These are phyloP conservation scores for Kryphioiulus occultus DNA, from an alignment of 2,888 invertebrate genomes.

Conservation along the genomic window DNA sequence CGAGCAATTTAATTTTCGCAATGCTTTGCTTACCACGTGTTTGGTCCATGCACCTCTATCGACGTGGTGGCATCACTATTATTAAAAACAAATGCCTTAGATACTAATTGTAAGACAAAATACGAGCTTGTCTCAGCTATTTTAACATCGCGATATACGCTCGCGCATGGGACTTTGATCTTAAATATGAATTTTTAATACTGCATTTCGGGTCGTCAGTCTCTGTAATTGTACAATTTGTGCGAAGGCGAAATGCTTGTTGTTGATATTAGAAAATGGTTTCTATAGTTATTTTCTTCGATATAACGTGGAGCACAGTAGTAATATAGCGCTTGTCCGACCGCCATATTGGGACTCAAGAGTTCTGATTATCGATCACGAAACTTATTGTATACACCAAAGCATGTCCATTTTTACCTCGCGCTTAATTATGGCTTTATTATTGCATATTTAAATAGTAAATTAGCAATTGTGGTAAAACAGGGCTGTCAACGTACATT, in stretches of 20 bases:
- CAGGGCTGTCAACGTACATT: not conserved
- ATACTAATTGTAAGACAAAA: no score
- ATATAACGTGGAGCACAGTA: not conserved
- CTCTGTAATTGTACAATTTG: not conserved
- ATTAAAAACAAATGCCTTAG: no score
- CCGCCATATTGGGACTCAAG: not conserved
- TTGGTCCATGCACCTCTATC: no score
- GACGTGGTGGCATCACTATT: no score
- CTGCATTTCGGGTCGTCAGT: not conserved
- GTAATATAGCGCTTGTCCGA: not conserved
- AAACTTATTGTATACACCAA: not conserved
- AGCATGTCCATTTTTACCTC: not conserved
- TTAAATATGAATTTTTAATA: not conserved
- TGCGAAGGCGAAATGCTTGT: not conserved
- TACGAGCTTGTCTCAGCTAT: not conserved
- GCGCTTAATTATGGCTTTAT: not conserved
- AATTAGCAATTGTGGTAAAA: slow-evolving; percentile 30
- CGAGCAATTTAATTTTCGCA: no score
- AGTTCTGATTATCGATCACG: not conserved
- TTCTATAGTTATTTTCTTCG: not conserved
- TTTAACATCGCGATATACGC: not conserved
- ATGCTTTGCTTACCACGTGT: no score
- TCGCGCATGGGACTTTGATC: not conserved
- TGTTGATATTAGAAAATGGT: not conserved
- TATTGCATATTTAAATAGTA: slow-evolving; percentile 13